phyloP scores from a whole-genome alignment of 2,113 vertebrate species.

The Maccullochella peelii region DNA sequence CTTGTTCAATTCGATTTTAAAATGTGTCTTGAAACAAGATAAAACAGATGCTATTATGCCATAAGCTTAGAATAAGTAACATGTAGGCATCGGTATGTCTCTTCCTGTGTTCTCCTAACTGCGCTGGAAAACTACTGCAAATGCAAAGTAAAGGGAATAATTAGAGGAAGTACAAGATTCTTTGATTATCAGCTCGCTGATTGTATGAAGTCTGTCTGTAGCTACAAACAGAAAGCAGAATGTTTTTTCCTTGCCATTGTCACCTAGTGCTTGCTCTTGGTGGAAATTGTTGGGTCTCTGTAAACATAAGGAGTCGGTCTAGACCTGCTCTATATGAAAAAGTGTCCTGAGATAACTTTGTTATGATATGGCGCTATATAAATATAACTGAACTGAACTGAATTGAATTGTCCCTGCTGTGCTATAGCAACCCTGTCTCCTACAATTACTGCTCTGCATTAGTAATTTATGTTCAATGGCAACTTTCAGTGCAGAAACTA shows the following conservation, averaged over 20 bases:
- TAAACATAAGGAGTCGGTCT: too few species aligned
- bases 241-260: too few species aligned
- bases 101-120: neutral
- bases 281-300: too few species aligned
- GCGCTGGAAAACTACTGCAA: neutral
- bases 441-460: conserved; percentile 6
- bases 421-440: neutral
- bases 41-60: neutral
- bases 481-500: neutral
- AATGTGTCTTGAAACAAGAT: neutral
- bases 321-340: too few species aligned
- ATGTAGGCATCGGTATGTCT: neutral
- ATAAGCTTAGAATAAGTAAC: neutral
- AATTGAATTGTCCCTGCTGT: neutral
- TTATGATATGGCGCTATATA: too few species aligned
- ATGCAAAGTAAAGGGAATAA: conserved; percentile 15
- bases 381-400: too few species aligned
- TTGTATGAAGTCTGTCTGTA: neutral
- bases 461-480: conserved; percentile 4
- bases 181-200: conserved; percentile 5
- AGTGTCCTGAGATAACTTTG: too few species aligned
- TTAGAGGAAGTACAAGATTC: conserved; percentile 2
- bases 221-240: neutral
- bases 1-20: neutral
- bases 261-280: too few species aligned